A percentile compares a stretch with the other conserved stretches of the same genome.
Evolutionary conservation across 2,113 vertebrate species (phyloP).

Genomic region (Hydrochoerus hydrochaeris): DNA sequence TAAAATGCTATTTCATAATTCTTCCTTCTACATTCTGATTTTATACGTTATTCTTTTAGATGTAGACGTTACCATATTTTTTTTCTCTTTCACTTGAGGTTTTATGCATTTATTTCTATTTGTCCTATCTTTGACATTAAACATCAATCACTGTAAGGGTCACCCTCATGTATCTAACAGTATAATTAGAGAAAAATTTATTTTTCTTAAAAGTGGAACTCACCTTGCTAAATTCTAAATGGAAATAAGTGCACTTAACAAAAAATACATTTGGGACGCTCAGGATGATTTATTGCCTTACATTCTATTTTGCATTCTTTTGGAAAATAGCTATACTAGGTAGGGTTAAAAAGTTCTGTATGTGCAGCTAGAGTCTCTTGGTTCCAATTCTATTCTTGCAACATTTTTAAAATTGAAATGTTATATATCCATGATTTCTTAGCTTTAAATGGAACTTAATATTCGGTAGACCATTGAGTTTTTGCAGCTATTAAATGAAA

Average conservation of each 20-base stretch:
- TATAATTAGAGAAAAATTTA: slow-evolving; percentile 56
- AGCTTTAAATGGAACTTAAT: not conserved
- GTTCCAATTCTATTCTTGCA: not conserved
- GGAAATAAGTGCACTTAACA: slow-evolving; percentile 48
- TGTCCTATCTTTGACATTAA: slow-evolving; percentile 63
- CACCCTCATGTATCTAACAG: slow-evolving; percentile 50
- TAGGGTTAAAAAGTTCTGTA: slow-evolving; percentile 8
- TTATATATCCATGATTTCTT: not conserved
- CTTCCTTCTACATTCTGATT: not conserved
- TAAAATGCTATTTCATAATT: not conserved
- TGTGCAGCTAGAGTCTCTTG: not conserved
- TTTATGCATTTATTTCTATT: slow-evolving; percentile 63
- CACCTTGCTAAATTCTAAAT: slow-evolving; percentile 61
- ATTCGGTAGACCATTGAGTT: not conserved
- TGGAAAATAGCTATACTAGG: not conserved
- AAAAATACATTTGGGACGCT: slow-evolving; percentile 55
- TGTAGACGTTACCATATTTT: not conserved
- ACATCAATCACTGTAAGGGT: slow-evolving; percentile 68
- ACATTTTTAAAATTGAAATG: not conserved
- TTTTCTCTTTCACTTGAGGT: not conserved
- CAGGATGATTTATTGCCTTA: slow-evolving; percentile 63
- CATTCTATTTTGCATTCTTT: slow-evolving; percentile 41
- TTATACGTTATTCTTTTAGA: not conserved
- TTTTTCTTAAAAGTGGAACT: slow-evolving; percentile 52
- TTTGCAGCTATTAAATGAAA: not conserved